Evolutionary conservation across 2,888 invertebrate genomes (phyloP).

Genomic region (Pilophorus perplexus): DNA sequence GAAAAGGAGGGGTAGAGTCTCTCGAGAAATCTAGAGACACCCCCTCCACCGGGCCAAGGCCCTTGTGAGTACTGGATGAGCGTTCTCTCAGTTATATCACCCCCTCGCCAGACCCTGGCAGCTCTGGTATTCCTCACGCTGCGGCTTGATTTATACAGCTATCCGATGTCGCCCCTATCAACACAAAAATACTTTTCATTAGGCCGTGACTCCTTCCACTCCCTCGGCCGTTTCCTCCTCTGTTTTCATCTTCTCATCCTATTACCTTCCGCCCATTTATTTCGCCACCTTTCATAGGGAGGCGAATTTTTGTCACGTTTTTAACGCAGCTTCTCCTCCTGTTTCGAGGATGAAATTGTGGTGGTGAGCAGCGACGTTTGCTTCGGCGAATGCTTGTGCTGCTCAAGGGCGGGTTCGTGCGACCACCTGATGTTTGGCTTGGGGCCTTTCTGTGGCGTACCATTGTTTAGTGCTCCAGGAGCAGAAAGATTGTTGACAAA

Average conservation of each 20-base stretch:
- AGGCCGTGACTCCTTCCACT: slow-evolving; percentile 1
- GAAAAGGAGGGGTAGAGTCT: slow-evolving; percentile 9
- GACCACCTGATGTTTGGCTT: no score
- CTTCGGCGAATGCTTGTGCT: no score
- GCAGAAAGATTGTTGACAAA: no score
- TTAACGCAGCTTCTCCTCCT: no score
- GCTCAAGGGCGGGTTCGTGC: no score
- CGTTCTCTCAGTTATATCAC: slow-evolving; percentile 7
- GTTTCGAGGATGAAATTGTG: no score
- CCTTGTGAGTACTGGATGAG: slow-evolving; percentile 16
- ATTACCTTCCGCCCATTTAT: background rate
- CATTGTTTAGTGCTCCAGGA: no score
- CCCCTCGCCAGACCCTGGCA: background rate
- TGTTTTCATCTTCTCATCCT: background rate
- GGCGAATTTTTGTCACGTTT: background rate
- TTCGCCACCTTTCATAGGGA: background rate
- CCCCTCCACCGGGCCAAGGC: slow-evolving; percentile 8
- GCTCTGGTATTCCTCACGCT: no score
- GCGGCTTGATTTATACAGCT: slow-evolving; percentile 15
- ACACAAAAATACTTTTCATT: slow-evolving; percentile 21
- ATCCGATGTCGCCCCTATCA: slow-evolving; percentile 22
- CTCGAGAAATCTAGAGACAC: slow-evolving; percentile 31
- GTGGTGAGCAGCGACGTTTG: no score
- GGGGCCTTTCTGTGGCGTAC: no score
- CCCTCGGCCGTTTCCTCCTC: background rate